Percentiles rank a stretch among this genome's conserved stretches.
These are phyloP conservation scores for Petrocephalus sullivani DNA, from an alignment of 2,797 vertebrate genomes.

Conservation along the genomic window DNA sequence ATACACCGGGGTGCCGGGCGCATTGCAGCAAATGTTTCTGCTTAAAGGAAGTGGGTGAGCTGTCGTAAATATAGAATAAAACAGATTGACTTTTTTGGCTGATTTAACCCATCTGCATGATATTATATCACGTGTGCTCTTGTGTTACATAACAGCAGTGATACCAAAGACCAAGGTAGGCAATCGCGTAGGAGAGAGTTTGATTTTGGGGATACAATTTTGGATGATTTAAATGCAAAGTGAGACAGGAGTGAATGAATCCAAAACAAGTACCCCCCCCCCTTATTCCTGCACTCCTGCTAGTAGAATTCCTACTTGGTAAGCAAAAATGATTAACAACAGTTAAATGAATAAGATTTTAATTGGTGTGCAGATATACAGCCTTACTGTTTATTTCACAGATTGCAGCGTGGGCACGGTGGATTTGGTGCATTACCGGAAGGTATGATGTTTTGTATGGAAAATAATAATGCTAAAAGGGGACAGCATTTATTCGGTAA, in stretches of 20 bases:
- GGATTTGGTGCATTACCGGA: background rate
- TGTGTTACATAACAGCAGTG: background rate
- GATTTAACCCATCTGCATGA: constrained; percentile 6
- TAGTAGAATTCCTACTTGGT: background rate
- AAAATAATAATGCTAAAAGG: background rate
- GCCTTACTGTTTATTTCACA: background rate
- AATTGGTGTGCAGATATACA: background rate
- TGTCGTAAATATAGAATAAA: background rate
- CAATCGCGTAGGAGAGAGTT: background rate
- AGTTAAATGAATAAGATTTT: background rate
- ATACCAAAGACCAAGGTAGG: background rate
- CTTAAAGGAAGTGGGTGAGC: constrained; percentile 1
- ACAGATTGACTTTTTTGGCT: background rate
- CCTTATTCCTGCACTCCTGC: background rate
- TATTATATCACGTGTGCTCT: background rate
- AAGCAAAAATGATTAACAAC: background rate
- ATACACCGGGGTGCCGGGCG: background rate
- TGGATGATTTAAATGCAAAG: background rate
- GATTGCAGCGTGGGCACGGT: background rate
- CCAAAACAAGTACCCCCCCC: background rate
- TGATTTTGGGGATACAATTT: background rate
- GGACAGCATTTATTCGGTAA: constrained; percentile 9
- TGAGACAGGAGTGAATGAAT: background rate
- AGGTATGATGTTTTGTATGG: background rate
- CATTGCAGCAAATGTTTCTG: background rate